Evolutionary conservation across 2,113 vertebrate genomes (phyloP), one percentile per base, ranked within the genome.

Genomic region (Garra rufa): DNA sequence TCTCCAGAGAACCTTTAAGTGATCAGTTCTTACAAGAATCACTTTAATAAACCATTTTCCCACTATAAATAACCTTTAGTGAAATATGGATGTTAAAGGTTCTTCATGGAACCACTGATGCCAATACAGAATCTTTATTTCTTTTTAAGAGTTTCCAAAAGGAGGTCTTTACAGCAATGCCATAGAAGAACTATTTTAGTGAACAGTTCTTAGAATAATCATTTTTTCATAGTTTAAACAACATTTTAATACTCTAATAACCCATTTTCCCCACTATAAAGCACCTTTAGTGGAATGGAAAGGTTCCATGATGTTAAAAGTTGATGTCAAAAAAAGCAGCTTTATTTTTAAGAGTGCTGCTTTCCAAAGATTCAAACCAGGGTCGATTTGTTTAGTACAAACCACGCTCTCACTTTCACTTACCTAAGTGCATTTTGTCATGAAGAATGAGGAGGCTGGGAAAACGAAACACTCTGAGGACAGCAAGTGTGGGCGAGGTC

Each of bases 401-500:
- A 67, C 17, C 38, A n/a, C n/a, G 9, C 59, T 28, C 55, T 41
- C 57, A 48, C 57, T 63, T 63, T 65, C 41, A 80, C 76, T 79
- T 63, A 79, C 57, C 77, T 63, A 80, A 65, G 24, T 28, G 76
- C 52, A 8, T 48, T 65, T 61, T 28, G 15, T 17, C 55, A 26
- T 11, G 9, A 21, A 50, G 44, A 75, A 75, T 5, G 73, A 75
- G 73, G 73, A 75, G 73, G 73, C 26, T 48, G 46, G 24, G 4
- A 67, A 80, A 67, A 63, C 1, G 4, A 80, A 48, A 48, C 24
- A 19, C 59, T n/a, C 24, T 4, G 26, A 48, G 43, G 26, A 80
- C 59, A 50, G 59, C 19, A 50, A 80, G 59, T 80, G 78, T 80
- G 43, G 78, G 78, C 17, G 78, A 80, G 43, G 76, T 34, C 59